Conservation (phyloP, 2,113 vertebrate genomes). For the Accipiter cooperii region DNA sequence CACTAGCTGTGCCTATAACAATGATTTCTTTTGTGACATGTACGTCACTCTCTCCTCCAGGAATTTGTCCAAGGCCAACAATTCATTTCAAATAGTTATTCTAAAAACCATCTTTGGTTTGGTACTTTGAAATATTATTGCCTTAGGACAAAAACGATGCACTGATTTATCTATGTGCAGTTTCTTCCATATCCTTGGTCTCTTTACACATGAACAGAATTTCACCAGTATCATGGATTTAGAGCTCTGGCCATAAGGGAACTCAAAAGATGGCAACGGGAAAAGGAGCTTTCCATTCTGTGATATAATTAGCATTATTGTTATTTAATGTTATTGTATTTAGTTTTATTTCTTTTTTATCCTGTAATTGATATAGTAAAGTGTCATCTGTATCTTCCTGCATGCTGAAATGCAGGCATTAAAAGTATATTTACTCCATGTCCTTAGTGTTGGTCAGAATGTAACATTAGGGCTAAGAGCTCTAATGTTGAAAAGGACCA, state of each 20-base stretch:
- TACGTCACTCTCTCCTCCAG: constrained; percentile 2
- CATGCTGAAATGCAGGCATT: neutral
- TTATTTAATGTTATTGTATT: neutral
- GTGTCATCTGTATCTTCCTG: neutral
- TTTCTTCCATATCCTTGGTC: neutral
- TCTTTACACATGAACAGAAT: neutral
- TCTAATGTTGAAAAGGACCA: neutral
- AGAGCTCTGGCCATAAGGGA: neutral
- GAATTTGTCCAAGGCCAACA: constrained; percentile 50
- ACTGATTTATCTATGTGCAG: neutral
- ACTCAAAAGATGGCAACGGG: neutral
- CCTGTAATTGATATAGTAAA: neutral
- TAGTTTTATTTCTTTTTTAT: neutral
- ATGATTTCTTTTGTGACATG: constrained; percentile 45
- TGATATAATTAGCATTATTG: neutral
- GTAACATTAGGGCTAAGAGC: neutral
- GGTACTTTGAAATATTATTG: constrained; percentile 32
- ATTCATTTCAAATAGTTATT: constrained; percentile 42
- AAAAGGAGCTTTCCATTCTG: neutral
- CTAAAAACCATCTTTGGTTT: neutral
- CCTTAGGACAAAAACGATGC: constrained; percentile 20
- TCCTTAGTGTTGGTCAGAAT: neutral
- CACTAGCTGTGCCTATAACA: constrained; percentile 5
- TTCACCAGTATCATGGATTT: neutral
- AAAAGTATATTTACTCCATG: neutral